Evolutionary conservation across 1,140 invertebrate species (phyloP), one percentile per base, ranked within the genome.

Genomic region (Zaprionus inermis): DNA sequence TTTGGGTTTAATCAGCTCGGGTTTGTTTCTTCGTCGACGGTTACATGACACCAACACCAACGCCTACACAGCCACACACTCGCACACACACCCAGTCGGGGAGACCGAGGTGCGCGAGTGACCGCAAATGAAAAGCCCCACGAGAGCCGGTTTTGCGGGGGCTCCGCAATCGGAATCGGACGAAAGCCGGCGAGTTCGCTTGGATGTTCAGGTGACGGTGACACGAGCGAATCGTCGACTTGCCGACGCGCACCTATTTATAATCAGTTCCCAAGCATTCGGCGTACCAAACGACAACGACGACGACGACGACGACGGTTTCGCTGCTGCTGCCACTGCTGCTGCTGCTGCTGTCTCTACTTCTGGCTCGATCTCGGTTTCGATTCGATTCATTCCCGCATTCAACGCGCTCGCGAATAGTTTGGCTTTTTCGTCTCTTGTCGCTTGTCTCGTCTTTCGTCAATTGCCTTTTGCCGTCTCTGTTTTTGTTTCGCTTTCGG

Each of bases 181-280:
- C 79, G 82, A 85, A 85, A 86, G 82, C 82, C 79, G 83, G 82
- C 63, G 83, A 76, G 82, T 69, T 69, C 77, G 88, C 83, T 88
- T 80, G 83, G 83, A 86, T 10, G 44, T 49, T 10, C 30, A 41
- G 36, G 14, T 54, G 64, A 56, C 46, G 49, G 34, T 63, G 72
- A 63, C 72, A 69, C 67, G 73, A 76, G 65, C 77, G 64, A 65
- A 71, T 59, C 59, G 76, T 69, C 72, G 79, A 77, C 22, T 72
- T 72, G 69, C 79, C 30, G 55, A 52, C 64, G 66, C 67, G 75
- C 73, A 72, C 71, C 79, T 77, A 79, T 89, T 86, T 88, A 86
- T 86, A 86, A 86, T 86, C 83, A 81, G 72, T 83, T 69, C 66
- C 82, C 79, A 70, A 64, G 49, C 63, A 51, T 41, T 76, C 76